These are phyloP conservation scores for Pangasius macronema DNA, from an alignment of 2,797 vertebrate genomes.

Conservation along the genomic window DNA sequence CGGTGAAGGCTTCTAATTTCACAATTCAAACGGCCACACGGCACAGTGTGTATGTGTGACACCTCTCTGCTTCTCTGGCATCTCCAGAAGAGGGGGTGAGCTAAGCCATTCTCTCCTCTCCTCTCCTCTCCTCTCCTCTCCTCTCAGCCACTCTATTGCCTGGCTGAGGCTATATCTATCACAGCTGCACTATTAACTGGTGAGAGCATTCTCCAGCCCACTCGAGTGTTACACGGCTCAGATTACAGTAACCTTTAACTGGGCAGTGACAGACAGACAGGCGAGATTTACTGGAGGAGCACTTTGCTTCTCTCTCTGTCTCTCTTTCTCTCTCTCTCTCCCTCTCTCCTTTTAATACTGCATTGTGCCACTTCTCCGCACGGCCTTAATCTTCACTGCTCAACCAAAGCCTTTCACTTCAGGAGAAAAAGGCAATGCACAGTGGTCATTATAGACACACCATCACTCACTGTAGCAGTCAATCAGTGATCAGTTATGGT, in stretches of 20 bases:
- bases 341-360: conserved; percentile 50
- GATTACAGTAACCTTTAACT: conserved; percentile 67
- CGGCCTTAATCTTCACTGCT: conserved; percentile 55
- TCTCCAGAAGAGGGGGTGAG: conserved; percentile 44
- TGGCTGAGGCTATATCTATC: conserved; percentile 51
- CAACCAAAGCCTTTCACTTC: conserved; percentile 55
- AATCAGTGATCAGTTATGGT: conserved; percentile 38
- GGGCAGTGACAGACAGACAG: conserved; percentile 57
- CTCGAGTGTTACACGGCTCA: conserved; percentile 60
- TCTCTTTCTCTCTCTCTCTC: conserved; percentile 20
- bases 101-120: conserved; percentile 51
- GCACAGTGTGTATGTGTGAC: conserved; percentile 28
- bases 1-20: conserved; percentile 53
- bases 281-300: conserved; percentile 58
- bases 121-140: conserved; percentile 43
- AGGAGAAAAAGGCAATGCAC: conserved; percentile 48
- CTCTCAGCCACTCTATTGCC: conserved; percentile 45
- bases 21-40: conserved; percentile 53
- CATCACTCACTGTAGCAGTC: conserved; percentile 50
- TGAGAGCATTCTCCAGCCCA: conserved; percentile 56
- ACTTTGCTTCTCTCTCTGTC: conserved; percentile 49
- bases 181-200: conserved; percentile 58
- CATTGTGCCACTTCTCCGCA: conserved; percentile 54
- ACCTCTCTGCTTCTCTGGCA: conserved; percentile 21
- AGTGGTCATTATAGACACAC: conserved; percentile 45